A percentile compares a stretch with the other conserved stretches of the same genome.
phyloP scores from a whole-genome alignment of 2,888 invertebrate genomes.

The Oegoconia quadripuncta region DNA sequence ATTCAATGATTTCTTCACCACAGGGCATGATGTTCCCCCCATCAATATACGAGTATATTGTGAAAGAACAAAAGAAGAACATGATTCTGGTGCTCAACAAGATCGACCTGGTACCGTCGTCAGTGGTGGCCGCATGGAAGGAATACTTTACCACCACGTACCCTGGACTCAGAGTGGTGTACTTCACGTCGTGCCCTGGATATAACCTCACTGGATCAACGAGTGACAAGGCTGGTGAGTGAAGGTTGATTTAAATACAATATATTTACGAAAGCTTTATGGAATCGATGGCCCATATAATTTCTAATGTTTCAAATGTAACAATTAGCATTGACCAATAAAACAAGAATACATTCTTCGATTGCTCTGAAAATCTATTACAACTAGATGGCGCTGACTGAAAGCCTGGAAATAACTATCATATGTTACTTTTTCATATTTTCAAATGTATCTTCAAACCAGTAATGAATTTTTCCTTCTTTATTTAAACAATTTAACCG shows the following conservation, averaged over 20 bases:
- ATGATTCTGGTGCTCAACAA: conserved; percentile 95
- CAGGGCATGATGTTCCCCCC: conserved; percentile 93
- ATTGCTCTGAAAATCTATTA: too few species aligned
- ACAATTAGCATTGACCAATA: too few species aligned
- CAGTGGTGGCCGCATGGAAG: conserved; percentile 92
- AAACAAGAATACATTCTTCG: too few species aligned
- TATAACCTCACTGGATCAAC: conserved; percentile 82
- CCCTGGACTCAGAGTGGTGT: conserved; percentile 81
- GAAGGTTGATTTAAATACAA: too few species aligned
- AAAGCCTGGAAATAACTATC: too few species aligned
- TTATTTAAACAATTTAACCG: too few species aligned
- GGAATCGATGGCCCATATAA: neutral
- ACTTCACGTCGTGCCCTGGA: conserved; percentile 90
- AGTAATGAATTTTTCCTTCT: too few species aligned
- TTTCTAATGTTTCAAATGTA: too few species aligned
- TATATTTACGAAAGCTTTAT: conserved; percentile 2
- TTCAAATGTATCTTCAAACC: too few species aligned
- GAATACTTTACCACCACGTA: conserved; percentile 83
- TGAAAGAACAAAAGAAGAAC: conserved; percentile 85
- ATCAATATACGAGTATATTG: conserved; percentile 89
- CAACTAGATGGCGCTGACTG: too few species aligned
- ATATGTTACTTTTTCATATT: too few species aligned
- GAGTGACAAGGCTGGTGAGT: conserved; percentile 74
- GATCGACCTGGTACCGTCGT: conserved; percentile 91
- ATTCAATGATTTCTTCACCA: conserved; percentile 17